phyloP scores from a whole-genome alignment of 2,113 vertebrate genomes.

The Symphodus melops region DNA sequence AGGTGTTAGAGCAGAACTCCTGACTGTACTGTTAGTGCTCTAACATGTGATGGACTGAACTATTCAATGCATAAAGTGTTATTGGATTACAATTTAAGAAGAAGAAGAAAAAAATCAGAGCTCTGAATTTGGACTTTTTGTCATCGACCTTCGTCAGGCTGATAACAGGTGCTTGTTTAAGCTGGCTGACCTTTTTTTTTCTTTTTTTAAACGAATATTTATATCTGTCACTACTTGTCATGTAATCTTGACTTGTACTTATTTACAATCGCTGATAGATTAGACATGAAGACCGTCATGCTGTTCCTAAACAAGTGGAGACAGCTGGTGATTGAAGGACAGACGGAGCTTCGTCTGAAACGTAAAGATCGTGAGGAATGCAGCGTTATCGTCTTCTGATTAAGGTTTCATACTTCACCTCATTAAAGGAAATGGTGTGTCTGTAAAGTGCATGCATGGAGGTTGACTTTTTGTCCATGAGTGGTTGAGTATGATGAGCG shows the following conservation, averaged over 20 bases:
- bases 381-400: background rate
- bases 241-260: constrained; percentile 33
- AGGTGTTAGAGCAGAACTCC: background rate
- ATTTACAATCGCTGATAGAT: constrained; percentile 48
- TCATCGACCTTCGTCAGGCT: background rate
- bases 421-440: background rate
- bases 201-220: too few species aligned
- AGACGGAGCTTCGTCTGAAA: background rate
- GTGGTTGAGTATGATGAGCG: too few species aligned
- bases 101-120: background rate
- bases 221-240: constrained; percentile 34
- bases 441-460: background rate
- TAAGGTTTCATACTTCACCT: background rate
- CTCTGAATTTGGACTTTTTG: background rate
- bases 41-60: background rate
- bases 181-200: constrained; percentile 28
- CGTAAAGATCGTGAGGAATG: background rate
- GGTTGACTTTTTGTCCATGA: background rate
- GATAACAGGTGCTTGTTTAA: constrained; percentile 2
- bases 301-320: constrained; percentile 48
- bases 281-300: constrained; percentile 8
- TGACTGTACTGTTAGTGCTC: background rate
- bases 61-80: background rate
- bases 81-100: background rate
- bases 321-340: constrained; percentile 20